Evolutionary conservation across 2,888 invertebrate species (phyloP), one percentile per base, ranked within the genome.

Genomic region (Cenopis cana): DNA sequence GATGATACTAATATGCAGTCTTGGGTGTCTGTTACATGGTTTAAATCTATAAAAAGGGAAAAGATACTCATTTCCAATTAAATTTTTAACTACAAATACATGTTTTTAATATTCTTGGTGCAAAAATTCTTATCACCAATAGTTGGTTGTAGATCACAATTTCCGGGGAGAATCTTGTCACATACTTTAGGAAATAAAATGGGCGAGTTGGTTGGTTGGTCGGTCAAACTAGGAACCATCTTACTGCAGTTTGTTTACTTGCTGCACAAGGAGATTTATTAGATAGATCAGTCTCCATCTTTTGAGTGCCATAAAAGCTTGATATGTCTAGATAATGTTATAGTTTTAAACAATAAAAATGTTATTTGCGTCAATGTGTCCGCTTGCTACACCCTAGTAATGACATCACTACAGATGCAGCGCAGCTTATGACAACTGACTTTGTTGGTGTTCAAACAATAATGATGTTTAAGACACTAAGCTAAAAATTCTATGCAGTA

Each of bases 1-100:
- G 79, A 74, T 0, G 87, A 83, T 0, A 85, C 76, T n/a, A 89
- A 11, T 0, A 80, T 78, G 59, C 85, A 86, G 4, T 90, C 89
- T 11, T 77, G 75, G 9, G 68, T 73, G 6, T 86, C 83, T 9
- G 76, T 73, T 2, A 78, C 77, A 67, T 82, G 83, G 0, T 80
- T 87, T 71, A 91, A 73, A 75, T 91, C 88, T 65, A 86, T 85
- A 67, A 71, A 49, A 67, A 38, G 61, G 36, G 49, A 67, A 60
- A 60, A 71, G 18, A 70, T 20, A 20, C 49, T n/a, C n/a, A 54
- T 54, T 20, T 54, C 64, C 52, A 64, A 54, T 64, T 54, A 64
- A 54, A n/a, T 64, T 64, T n/a, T 36, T 33, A 49, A 52, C 33
- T 41, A 36, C n/a, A 36, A 46, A 46, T 46, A 46, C 46, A 46